Percentiles rank a stretch among this genome's conserved stretches.
These are phyloP conservation scores for Calyptomena viridis DNA, from an alignment of 2,113 vertebrate genomes.

Conservation along the genomic window DNA sequence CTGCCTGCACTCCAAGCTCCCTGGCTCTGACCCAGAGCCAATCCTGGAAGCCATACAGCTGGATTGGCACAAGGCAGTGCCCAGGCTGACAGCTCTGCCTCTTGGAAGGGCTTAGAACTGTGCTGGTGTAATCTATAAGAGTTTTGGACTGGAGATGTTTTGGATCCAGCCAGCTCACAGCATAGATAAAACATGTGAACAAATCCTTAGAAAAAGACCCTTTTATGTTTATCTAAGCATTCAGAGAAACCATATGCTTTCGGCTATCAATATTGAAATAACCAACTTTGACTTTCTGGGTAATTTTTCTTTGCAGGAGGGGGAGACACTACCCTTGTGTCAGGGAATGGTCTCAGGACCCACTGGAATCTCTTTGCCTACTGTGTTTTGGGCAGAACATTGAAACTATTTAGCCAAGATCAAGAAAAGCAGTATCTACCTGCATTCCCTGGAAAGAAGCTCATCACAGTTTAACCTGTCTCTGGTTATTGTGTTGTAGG, in stretches of 20 bases:
- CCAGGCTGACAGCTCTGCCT: neutral
- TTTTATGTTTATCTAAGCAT: neutral
- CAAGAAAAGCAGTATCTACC: neutral
- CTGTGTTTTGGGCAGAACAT: neutral
- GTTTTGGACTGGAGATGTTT: neutral
- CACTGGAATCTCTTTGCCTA: neutral
- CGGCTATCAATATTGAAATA: neutral
- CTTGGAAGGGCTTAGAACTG: neutral
- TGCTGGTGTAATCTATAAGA: neutral
- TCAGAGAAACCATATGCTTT: neutral
- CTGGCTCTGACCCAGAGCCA: neutral
- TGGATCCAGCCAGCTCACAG: neutral
- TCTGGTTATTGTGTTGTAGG: neutral
- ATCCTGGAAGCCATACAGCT: neutral
- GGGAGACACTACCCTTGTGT: neutral
- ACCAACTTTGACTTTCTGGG: neutral
- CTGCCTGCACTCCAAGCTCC: neutral
- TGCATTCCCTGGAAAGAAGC: neutral
- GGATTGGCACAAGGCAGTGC: accelerated
- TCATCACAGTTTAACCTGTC: neutral
- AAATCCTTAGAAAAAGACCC: neutral
- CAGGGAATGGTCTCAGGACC: neutral
- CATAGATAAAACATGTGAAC: neutral
- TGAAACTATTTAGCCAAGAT: neutral
- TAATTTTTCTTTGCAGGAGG: neutral